phyloP scores from a whole-genome alignment of 1,140 invertebrate genomes.

The Polyergus mexicanus region DNA sequence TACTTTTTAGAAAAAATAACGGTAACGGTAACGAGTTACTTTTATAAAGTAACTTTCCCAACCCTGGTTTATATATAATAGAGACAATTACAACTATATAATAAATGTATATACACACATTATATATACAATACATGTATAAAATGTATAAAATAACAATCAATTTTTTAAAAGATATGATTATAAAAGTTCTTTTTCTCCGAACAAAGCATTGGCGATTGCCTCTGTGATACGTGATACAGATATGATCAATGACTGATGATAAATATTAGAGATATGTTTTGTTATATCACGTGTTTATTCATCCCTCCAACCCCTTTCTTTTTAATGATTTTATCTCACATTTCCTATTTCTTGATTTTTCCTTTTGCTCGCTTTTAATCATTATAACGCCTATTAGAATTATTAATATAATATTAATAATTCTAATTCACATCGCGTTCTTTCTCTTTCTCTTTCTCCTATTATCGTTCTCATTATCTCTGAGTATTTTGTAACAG shows the following conservation, averaged over 20 bases:
- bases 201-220: background rate
- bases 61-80: too few species aligned
- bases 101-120: background rate
- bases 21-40: too few species aligned
- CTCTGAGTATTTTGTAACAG: slow-evolving; percentile 6
- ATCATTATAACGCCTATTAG: background rate
- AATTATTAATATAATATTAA: slow-evolving; percentile 8
- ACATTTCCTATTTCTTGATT: slow-evolving; percentile 46
- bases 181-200: background rate
- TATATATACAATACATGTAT: background rate
- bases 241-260: slow-evolving; percentile 52
- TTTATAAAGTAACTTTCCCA: too few species aligned
- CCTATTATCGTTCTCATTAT: slow-evolving; percentile 25
- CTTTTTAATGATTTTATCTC: slow-evolving; percentile 57
- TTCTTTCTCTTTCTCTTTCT: background rate
- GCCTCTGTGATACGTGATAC: background rate
- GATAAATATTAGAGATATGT: slow-evolving; percentile 35
- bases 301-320: slow-evolving; percentile 46
- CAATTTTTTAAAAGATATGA: background rate
- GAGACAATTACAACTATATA: background rate
- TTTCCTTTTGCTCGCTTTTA: slow-evolving; percentile 12
- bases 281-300: slow-evolving; percentile 70
- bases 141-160: background rate
- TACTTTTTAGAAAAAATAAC: too few species aligned
- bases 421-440: background rate